These are phyloP conservation scores for Caerostris extrusa DNA, from an alignment of 1,140 invertebrate genomes.

Conservation along the genomic window DNA sequence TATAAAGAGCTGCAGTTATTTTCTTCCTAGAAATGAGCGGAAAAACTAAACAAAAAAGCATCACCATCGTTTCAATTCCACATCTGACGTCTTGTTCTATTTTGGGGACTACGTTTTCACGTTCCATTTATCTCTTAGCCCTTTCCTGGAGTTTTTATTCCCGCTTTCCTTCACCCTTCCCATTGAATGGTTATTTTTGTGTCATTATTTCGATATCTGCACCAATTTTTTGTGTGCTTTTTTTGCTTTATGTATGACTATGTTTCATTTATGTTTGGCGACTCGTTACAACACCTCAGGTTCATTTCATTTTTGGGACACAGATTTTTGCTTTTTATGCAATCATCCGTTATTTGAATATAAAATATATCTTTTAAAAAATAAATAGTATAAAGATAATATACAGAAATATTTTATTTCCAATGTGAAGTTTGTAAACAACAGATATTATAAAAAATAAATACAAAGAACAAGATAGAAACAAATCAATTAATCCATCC, in stretches of 20 bases:
- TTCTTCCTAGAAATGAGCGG: background rate
- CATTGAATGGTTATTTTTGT: conserved; percentile 5
- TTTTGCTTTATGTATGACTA: background rate
- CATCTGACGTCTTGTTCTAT: conserved; percentile 51
- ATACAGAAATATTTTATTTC: too few relatives aligned
- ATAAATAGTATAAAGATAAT: too few relatives aligned
- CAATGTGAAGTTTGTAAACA: too few relatives aligned
- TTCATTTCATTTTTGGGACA: too few relatives aligned
- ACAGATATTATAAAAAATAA: too few relatives aligned
- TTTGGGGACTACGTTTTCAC: conserved; percentile 36
- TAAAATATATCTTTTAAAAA: too few relatives aligned
- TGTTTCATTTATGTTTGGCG: background rate
- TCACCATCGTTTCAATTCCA: conserved; percentile 7
- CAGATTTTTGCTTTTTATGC: too few relatives aligned
- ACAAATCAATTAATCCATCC: too few relatives aligned
- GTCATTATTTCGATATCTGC: conserved; percentile 21
- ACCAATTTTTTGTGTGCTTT: background rate
- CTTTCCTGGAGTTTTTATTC: background rate
- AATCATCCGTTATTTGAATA: too few relatives aligned
- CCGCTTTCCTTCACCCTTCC: background rate
- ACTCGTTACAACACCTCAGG: background rate
- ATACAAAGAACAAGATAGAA: too few relatives aligned
- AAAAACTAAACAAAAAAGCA: conserved; percentile 23
- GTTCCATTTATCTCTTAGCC: conserved; percentile 6
- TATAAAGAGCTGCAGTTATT: background rate